Percentiles rank a stretch among this genome's conserved stretches.
Evolutionary conservation across 1,140 invertebrate genomes (phyloP).

Genomic region (Laodelphax striatellus): DNA sequence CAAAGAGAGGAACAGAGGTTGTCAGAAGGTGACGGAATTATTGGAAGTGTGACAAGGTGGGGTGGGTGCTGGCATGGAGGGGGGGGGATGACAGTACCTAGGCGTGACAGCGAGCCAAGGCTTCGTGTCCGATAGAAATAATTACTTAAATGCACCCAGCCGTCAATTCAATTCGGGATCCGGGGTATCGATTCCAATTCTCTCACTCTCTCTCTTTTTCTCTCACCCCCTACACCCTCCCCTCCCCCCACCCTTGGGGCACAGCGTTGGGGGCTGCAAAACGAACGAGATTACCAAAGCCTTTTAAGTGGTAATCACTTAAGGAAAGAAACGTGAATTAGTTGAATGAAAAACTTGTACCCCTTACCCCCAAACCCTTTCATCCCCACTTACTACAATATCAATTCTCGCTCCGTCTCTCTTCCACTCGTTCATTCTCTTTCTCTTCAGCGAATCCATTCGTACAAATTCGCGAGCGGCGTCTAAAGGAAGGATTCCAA

Average conservation of each 20-base stretch:
- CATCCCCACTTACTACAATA: not conserved
- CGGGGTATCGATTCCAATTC: not conserved
- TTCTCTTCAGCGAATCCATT: not conserved
- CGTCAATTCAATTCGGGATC: slow-evolving; percentile 4
- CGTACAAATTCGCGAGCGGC: not conserved
- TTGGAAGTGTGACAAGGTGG: too few relatives aligned
- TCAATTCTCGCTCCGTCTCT: not conserved
- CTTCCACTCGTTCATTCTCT: not conserved
- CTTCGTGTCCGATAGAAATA: not conserved
- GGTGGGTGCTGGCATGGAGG: not conserved
- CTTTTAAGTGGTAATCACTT: slow-evolving; percentile 17
- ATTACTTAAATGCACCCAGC: slow-evolving; percentile 9
- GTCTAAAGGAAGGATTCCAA: too few relatives aligned
- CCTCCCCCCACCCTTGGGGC: not conserved
- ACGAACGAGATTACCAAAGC: slow-evolving; percentile 9
- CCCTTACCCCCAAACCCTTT: not conserved
- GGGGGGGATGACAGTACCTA: not conserved
- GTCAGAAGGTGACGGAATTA: too few relatives aligned
- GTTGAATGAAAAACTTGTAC: slow-evolving; percentile 15
- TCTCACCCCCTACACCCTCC: not conserved
- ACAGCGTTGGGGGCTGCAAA: too few relatives aligned
- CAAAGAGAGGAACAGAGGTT: too few relatives aligned
- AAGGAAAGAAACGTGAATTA: slow-evolving; percentile 16
- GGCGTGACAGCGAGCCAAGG: not conserved
- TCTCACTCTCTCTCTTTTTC: not conserved